Evolutionary conservation across 2,797 vertebrate genomes (phyloP), one percentile per base, ranked within the genome.

Genomic region (Oryzias sinensis): DNA sequence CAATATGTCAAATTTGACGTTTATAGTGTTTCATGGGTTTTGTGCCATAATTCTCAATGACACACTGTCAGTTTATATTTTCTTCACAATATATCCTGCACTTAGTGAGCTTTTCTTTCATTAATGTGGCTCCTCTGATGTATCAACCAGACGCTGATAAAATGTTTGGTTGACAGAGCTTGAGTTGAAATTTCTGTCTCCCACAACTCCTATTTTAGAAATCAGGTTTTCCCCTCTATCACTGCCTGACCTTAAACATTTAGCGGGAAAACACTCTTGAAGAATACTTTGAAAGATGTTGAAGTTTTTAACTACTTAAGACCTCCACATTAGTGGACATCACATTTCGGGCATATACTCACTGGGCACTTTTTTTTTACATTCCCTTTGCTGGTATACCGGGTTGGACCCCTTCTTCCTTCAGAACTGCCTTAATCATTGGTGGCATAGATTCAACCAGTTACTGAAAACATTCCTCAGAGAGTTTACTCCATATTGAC

Each of bases 211-310:
- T 70, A 49, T 65, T 76, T 70, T 60, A 81, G 78, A 54, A 62
- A 53, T 68, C 65, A 44, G 56, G 42, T 56, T 82, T 87, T 85
- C 73, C 65, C 68, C 47, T 53, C 27, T 67, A 70, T 80, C 72
- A 69, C 86, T 76, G 79, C 75, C 58, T 66, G 61, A 72, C 83
- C 85, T 78, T 75, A 77, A 72, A 72, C 70, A 81, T 54, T 76
- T 44, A 65, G 64, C 70, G 70, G 75, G 82, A 79, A 78, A 14
- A 20, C 24, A 14, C 33, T 33, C 33, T 33, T 11, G 9, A 11
- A 11, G 33, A 33, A 33, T 33, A 33, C 33, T 33, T 33, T 33
- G 8, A 33, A 33, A 33, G 8, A 33, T 9, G 29, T 9, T 33
- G 33, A 33, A 33, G 33, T 33, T 33, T 33, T 9, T 33, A 33